Percentiles rank a stretch among this genome's conserved stretches.
Evolutionary conservation across 2,113 vertebrate genomes (phyloP).

Genomic region (Tyrannus savana): DNA sequence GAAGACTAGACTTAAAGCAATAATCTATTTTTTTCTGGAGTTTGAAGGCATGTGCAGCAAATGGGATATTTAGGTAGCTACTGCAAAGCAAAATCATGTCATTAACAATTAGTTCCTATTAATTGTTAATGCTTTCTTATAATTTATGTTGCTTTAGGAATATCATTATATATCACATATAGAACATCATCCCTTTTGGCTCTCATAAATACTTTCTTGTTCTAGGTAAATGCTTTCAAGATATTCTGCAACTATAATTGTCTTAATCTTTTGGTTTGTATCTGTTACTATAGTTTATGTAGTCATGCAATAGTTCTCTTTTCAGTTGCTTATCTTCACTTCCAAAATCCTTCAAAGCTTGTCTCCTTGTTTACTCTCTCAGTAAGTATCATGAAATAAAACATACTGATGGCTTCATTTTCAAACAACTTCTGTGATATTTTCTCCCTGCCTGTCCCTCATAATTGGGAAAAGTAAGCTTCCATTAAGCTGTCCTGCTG

Average conservation of each 20-base stretch:
- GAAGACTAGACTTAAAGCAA: background rate
- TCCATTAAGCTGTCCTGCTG: background rate
- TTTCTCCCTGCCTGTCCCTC: background rate
- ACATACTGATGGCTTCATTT: background rate
- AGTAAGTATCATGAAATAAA: background rate
- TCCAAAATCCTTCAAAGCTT: conserved; percentile 1
- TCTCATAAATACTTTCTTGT: background rate
- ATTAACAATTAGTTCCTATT: background rate
- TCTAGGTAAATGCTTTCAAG: background rate
- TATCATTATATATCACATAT: background rate
- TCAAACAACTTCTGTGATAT: background rate
- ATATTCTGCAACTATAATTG: background rate
- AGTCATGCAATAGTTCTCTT: background rate
- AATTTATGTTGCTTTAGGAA: background rate
- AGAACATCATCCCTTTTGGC: background rate
- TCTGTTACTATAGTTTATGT: background rate
- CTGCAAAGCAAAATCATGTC: background rate
- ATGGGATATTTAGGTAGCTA: background rate
- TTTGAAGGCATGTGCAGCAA: background rate
- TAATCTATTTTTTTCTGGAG: background rate
- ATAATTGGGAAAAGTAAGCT: background rate
- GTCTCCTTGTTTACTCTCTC: background rate
- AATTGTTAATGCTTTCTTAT: background rate
- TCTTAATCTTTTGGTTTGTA: background rate
- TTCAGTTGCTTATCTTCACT: background rate